A percentile compares a stretch with the other conserved stretches of the same genome.
Evolutionary conservation across 2,797 vertebrate genomes (phyloP).

Genomic region (Sitta carolinensis): DNA sequence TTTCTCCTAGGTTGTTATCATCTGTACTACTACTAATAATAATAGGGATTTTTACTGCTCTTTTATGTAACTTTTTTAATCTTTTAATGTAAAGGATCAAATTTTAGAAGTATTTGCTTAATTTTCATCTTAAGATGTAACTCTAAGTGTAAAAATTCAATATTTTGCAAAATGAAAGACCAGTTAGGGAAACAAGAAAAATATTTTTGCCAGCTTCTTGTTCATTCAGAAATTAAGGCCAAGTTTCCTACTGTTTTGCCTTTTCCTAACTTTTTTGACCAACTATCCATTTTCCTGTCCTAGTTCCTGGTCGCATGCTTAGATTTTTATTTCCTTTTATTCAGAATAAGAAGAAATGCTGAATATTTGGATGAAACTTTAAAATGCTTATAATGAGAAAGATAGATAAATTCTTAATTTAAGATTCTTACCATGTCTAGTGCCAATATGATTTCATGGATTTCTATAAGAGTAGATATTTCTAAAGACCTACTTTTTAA

Average conservation of each 20-base stretch:
- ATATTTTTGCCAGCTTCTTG: conserved; percentile 19
- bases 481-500: no score
- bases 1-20: background rate
- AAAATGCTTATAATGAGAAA: background rate
- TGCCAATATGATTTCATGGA: background rate
- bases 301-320: background rate
- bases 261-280: background rate
- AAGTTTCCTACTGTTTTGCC: background rate
- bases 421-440: background rate
- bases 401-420: background rate
- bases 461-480: background rate
- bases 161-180: background rate
- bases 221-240: background rate
- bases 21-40: background rate
- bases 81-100: background rate
- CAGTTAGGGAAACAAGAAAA: background rate
- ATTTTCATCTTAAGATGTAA: background rate
- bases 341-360: background rate
- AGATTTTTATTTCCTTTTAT: background rate
- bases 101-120: background rate
- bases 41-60: background rate
- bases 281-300: background rate
- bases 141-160: background rate
- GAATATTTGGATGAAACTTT: background rate
- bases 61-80: background rate